Evolutionary conservation across 2,797 vertebrate genomes (phyloP), one percentile per base, ranked within the genome.

Genomic region (Synaphobranchus kaupii): DNA sequence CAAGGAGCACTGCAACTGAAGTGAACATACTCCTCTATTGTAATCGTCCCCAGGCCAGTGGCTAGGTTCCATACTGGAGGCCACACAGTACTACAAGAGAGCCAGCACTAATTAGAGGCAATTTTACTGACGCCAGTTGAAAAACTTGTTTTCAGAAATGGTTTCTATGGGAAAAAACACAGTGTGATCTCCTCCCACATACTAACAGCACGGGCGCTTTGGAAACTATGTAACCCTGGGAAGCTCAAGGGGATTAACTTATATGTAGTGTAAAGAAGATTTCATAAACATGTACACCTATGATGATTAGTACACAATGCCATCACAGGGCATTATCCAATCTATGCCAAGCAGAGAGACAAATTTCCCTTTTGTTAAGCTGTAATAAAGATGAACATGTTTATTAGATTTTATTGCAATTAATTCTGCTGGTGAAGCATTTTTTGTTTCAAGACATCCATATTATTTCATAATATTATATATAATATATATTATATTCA

Each of bases 261-360:
- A 86, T 48, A 47, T 86, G 5, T 22, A 47, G n/a, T 54, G 56
- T 86, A n/a, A 50, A 83, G 56, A 47, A 48, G 78, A 58, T 82
- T 71, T 82, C 54, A 81, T 31, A 22, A 60, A 63, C 76, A 81
- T 63, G 48, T 44, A 82, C 44, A 15, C 56, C 44, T 47, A 8
- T 48, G 58, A 58, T 58, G 86, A 71, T 71, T 28, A 34, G 68
- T 28, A 71, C 68, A 34, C 28, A 8, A 17, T 44, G 39, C n/a
- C 44, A 34, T 68, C 76, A 66, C 60, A n/a, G 44, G 47, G 34
- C 52, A 58, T 44, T 86, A 15, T 73, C 52, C 54, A 60, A 54
- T 66, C 58, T 4, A 13, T 71, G 68, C 10, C 68, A 71, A 4
- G 39, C 85, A 66, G 52, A 56, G 76, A 56, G 44, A 50, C 84